Evolutionary conservation across 2,113 vertebrate species (phyloP).

Genomic region (Rana temporaria): DNA sequence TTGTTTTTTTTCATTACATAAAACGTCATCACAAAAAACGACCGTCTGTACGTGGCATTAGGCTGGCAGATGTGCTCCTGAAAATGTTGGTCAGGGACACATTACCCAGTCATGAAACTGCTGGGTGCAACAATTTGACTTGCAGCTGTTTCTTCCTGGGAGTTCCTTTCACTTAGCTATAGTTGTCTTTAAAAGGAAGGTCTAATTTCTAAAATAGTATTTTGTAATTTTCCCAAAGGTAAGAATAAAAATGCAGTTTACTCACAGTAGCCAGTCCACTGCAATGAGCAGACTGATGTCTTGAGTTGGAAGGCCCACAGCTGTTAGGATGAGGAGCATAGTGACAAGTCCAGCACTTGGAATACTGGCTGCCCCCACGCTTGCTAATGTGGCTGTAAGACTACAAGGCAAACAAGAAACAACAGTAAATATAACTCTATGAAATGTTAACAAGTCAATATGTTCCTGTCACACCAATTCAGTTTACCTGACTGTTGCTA

Average conservation of each 20-base stretch:
- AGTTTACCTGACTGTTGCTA: constrained; percentile 79
- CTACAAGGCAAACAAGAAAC: constrained; percentile 59
- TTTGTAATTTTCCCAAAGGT: not conserved
- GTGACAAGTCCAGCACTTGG: constrained; percentile 85
- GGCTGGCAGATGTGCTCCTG: too few species aligned
- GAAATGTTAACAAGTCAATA: not conserved
- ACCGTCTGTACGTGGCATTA: too few species aligned
- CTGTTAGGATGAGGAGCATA: constrained; percentile 84
- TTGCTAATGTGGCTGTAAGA: constrained; percentile 84
- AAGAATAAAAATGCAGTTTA: constrained; percentile 45
- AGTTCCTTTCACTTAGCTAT: too few species aligned
- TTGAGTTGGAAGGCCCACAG: constrained; percentile 83
- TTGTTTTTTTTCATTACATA: too few species aligned
- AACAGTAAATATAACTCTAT: not conserved
- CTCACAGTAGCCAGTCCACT: constrained; percentile 88
- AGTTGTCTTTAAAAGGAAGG: too few species aligned
- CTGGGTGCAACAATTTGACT: too few species aligned
- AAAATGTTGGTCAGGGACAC: too few species aligned
- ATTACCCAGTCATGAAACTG: too few species aligned
- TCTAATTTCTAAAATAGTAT: too few species aligned
- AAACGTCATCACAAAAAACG: too few species aligned
- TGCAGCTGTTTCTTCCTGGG: too few species aligned
- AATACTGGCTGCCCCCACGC: constrained; percentile 84
- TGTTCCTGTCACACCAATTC: not conserved
- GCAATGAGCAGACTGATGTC: constrained; percentile 86